Base-by-base conservation (phyloP, 2,113 vertebrate genomes). In the Upupa epops region DNA sequence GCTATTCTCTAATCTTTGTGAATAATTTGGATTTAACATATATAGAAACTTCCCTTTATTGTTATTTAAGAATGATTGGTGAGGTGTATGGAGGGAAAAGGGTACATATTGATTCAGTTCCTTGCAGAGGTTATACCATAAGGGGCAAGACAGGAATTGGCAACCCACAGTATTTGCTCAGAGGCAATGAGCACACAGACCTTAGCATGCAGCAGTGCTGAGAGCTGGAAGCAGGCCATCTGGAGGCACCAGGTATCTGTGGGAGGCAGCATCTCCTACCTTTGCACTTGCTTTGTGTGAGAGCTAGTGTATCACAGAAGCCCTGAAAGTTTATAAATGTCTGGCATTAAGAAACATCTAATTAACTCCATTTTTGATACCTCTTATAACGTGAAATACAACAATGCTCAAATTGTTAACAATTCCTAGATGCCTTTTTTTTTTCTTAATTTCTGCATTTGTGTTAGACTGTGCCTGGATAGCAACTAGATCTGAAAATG, bases 31-130 rank as follows among this genome's bases (percentile, higher is more conserved):
- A 45, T 82, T 78, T 64, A 86, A 59, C 64, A 36, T 34, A 17
- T 54, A 12, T 32, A 32, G 82, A 83, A 72, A 16, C 48, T 81
- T 92, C 65, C 26, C 48, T 81, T 70, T 94, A 58, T 86, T 92
- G 86, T 90, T 93, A 82, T 68, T 88, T 60, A 48, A 70, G 60
- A 64, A 60, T 95, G 92, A 91, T 95, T 83, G 64, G 88, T 96
- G 90, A 95, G 85, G 72, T 91, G 79, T 80, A 31, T 48, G 72
- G 79, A 64, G 54, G 71, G n/a, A 56, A 55, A 60, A 80, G 72
- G n/a, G 42, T 66, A 17, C 37, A 3, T 56, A 58, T 61, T 36
- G n/a, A 51, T 72, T 68, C 55, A 28, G 2, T 11, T 82, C 28
- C 22, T 51, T 73, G 24, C 61, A 70, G 69, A 86, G 68, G 80